phyloP scores from a whole-genome alignment of 1,140 invertebrate genomes.

The Zeugodacus cucurbitae region DNA sequence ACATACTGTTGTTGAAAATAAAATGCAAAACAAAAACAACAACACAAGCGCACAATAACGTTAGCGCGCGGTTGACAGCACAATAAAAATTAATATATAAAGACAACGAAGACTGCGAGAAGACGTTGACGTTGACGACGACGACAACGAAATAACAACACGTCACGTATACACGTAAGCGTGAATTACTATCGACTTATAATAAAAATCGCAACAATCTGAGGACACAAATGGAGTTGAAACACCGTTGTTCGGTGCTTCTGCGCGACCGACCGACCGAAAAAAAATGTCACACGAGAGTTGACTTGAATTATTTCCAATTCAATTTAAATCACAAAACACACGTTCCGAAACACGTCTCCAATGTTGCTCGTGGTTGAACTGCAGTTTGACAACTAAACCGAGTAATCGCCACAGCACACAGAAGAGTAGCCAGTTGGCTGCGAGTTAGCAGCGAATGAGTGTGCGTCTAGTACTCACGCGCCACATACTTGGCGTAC shows the following conservation, averaged over 20 bases:
- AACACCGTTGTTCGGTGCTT: not conserved
- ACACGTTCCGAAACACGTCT: not conserved
- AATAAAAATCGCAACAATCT: constrained; percentile 9
- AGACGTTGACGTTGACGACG: too few relatives aligned
- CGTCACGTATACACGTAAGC: not conserved
- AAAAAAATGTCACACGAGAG: not conserved
- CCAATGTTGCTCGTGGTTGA: not conserved
- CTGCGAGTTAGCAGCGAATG: not conserved
- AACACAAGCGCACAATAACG: not conserved
- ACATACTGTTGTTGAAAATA: not conserved
- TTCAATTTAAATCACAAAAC: constrained; percentile 21
- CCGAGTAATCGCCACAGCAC: not conserved
- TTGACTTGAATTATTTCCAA: not conserved
- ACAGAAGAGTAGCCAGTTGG: not conserved
- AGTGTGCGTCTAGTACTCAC: not conserved
- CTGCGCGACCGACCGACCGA: not conserved
- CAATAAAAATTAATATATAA: not conserved
- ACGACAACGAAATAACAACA: not conserved
- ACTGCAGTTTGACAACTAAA: constrained; percentile 27
- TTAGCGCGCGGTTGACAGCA: constrained; percentile 4
- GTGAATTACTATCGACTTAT: not conserved
- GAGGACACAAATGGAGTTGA: not conserved
- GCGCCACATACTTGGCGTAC: not conserved
- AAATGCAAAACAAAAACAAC: not conserved
- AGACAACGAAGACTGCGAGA: not conserved